phyloP scores from a whole-genome alignment of 2,113 vertebrate species.

The Athene noctua region DNA sequence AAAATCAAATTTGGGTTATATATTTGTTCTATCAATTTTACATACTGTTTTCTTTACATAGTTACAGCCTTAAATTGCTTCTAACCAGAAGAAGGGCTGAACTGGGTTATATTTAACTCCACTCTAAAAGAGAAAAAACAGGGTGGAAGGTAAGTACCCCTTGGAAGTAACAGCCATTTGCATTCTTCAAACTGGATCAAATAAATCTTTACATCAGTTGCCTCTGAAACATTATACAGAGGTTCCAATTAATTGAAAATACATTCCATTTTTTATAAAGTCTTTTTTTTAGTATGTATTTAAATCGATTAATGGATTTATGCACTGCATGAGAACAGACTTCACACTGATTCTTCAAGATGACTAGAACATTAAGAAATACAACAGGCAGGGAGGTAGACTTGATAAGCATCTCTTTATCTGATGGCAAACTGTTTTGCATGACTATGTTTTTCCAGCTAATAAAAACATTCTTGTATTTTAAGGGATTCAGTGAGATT shows the following conservation, averaged over 20 bases:
- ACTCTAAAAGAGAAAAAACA: neutral
- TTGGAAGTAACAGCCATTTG: neutral
- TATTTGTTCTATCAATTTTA: neutral
- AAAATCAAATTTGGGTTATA: neutral
- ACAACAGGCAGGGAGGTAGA: neutral
- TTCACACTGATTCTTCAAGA: neutral
- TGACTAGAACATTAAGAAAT: neutral
- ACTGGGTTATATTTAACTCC: neutral
- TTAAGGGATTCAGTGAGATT: neutral
- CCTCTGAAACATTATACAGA: neutral
- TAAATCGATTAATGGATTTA: neutral
- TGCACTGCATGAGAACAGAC: neutral
- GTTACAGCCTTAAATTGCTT: neutral
- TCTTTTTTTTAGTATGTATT: neutral
- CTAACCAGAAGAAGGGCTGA: neutral
- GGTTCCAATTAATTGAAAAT: neutral
- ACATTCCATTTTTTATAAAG: neutral
- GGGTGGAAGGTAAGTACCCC: neutral
- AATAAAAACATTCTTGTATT: neutral
- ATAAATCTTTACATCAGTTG: neutral
- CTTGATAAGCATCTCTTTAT: neutral
- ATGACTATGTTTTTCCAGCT: neutral
- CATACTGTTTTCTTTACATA: neutral
- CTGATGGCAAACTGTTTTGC: neutral
- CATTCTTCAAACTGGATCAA: neutral